phyloP scores from a whole-genome alignment of 2,888 invertebrate genomes.

The Gasteruption jaculator region DNA sequence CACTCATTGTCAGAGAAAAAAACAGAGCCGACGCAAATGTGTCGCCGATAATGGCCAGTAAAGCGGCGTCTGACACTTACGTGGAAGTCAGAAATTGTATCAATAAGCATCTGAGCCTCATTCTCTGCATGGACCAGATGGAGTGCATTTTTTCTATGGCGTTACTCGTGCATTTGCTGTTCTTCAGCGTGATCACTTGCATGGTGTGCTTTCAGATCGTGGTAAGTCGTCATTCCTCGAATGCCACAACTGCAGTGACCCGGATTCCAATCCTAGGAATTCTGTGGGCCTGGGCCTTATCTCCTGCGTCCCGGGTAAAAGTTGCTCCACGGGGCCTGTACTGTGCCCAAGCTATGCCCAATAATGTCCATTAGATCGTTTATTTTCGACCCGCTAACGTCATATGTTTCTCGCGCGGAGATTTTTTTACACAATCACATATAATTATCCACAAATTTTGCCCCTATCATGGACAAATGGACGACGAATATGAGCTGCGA shows the following conservation, averaged over 20 bases:
- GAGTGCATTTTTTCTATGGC: constrained; percentile 24
- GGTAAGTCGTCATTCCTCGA: constrained; percentile 15
- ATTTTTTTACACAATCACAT: too few species aligned
- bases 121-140: constrained; percentile 23
- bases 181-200: constrained; percentile 30
- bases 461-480: too few species aligned
- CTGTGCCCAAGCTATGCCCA: too few species aligned
- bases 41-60: neutral
- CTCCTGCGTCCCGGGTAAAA: too few species aligned
- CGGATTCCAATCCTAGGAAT: neutral
- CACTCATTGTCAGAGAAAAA: constrained; percentile 7
- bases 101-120: constrained; percentile 22
- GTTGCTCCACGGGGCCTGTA: too few species aligned
- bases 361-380: too few species aligned
- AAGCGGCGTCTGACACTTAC: constrained; percentile 8
- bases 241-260: neutral
- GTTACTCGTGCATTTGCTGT: constrained; percentile 26
- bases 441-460: too few species aligned
- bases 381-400: too few species aligned
- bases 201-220: constrained; percentile 28
- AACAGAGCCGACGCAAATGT: constrained; percentile 11
- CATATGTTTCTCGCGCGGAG: too few species aligned
- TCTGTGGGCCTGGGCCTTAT: neutral
- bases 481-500: too few species aligned
- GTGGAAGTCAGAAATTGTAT: constrained; percentile 22